phyloP scores from a whole-genome alignment of 2,797 vertebrate species.

The Pelobates cultripes region DNA sequence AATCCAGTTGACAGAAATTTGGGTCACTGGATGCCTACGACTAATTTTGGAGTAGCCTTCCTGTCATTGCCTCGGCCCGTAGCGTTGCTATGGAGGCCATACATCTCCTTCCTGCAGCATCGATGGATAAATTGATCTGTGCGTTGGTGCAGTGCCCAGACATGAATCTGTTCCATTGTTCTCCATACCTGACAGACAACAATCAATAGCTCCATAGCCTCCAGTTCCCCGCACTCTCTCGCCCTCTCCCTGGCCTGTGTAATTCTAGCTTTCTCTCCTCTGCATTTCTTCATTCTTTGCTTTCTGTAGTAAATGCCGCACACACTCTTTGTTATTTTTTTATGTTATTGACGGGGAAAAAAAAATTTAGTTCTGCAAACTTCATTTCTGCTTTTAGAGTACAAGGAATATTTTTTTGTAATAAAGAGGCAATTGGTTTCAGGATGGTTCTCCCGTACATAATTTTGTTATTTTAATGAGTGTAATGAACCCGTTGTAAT shows the following conservation, averaged over 20 bases:
- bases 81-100: slow-evolving; percentile 59
- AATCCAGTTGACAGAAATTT: slow-evolving; percentile 35
- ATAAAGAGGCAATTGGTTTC: no score
- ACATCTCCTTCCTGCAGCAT: slow-evolving; percentile 58
- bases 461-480: no score
- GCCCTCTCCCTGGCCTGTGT: no score
- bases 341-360: no score
- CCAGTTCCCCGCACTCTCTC: slow-evolving; percentile 39
- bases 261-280: background rate
- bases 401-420: no score
- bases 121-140: slow-evolving; percentile 61
- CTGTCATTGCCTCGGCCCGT: slow-evolving; percentile 22
- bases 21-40: slow-evolving; percentile 38
- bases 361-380: no score
- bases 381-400: no score
- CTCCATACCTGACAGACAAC: slow-evolving; percentile 60
- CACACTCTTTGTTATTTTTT: background rate
- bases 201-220: slow-evolving; percentile 54
- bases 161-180: slow-evolving; percentile 59
- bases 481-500: no score
- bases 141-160: slow-evolving; percentile 60
- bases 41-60: slow-evolving; percentile 32
- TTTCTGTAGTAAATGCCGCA: background rate
- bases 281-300: background rate
- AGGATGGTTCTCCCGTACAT: no score